Conservation (phyloP, 2,888 invertebrate genomes). For the Drosophila sordidula region DNA sequence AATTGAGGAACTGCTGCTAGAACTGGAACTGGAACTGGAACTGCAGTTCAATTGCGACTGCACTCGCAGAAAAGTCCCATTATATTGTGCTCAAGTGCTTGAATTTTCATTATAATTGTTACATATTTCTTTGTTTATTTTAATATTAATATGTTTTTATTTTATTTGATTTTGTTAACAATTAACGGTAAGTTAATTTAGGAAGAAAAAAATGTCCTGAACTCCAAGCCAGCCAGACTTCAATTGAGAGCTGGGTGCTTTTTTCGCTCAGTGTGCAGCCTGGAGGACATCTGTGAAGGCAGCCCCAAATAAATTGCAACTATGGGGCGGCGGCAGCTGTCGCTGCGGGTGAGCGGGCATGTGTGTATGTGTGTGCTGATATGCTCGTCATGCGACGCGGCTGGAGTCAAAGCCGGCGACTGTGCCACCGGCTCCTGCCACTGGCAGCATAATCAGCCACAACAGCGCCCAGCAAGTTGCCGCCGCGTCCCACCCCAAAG, state of each 20-base stretch:
- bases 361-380: conserved; percentile 3
- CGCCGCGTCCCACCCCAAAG: conserved; percentile 76
- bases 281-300: conserved; percentile 48
- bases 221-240: too few species aligned
- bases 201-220: too few species aligned
- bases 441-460: conserved; percentile 83
- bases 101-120: too few species aligned
- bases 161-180: not conserved
- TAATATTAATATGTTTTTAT: not conserved
- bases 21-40: conserved; percentile 2
- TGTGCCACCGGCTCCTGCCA: conserved; percentile 53
- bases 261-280: conserved; percentile 23
- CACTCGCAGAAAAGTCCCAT: too few species aligned
- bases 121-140: too few species aligned
- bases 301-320: conserved; percentile 50
- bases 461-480: conserved; percentile 81
- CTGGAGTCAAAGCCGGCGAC: conserved; percentile 49
- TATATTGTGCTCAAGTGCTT: too few species aligned
- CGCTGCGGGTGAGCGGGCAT: conserved; percentile 18
- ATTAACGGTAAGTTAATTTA: too few species aligned
- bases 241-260: not conserved
- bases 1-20: conserved; percentile 5
- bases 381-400: conserved; percentile 45
- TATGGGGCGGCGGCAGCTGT: conserved; percentile 9
- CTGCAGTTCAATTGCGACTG: conserved; percentile 33